Evolutionary conservation across 1,140 invertebrate genomes (phyloP).

Genomic region (Paramacrobiotus metropolitanus): DNA sequence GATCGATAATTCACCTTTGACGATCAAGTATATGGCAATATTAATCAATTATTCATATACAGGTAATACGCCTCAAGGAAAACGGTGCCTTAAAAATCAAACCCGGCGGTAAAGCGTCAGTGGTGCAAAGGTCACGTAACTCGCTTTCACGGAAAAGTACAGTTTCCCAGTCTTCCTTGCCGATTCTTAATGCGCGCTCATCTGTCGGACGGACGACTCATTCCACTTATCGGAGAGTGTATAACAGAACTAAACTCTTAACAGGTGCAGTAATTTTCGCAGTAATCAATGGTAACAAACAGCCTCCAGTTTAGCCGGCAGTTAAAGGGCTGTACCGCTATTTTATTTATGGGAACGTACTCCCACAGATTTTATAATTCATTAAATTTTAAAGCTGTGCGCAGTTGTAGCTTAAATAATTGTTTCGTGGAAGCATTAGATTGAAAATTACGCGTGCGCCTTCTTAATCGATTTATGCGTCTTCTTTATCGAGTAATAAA

Average conservation of each 20-base stretch:
- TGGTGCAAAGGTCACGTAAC: not conserved
- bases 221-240: not conserved
- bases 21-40: too few species aligned
- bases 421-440: too few species aligned
- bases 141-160: not conserved
- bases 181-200: not conserved
- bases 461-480: too few species aligned
- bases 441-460: too few species aligned
- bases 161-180: not conserved
- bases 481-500: too few species aligned
- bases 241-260: not conserved
- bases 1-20: too few species aligned
- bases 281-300: too few species aligned
- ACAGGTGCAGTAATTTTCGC: not conserved
- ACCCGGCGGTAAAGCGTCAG: not conserved
- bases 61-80: not conserved
- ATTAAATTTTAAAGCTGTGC: not conserved
- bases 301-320: too few species aligned
- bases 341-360: not conserved
- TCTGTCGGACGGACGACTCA: constrained; percentile 4
- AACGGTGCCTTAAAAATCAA: not conserved
- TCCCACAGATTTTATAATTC: not conserved
- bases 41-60: too few species aligned
- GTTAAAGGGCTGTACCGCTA: not conserved
- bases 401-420: not conserved